Conservation (phyloP, 2,888 invertebrate genomes). For the Halictus quadricinctus region DNA sequence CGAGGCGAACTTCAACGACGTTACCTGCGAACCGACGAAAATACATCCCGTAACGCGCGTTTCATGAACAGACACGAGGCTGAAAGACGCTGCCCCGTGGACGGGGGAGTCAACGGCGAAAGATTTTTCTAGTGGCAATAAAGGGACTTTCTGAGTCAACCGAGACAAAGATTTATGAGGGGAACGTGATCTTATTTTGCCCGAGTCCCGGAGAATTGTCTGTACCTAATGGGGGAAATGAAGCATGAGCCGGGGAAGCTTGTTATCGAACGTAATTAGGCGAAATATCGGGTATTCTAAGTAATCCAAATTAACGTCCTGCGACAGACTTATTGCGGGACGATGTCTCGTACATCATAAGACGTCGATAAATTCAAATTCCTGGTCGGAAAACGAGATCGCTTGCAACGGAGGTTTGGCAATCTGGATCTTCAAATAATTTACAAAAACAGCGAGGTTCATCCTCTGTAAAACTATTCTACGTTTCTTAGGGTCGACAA, state of each 20-base stretch:
- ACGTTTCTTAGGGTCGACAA: no score
- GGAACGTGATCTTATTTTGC: slow-evolving; percentile 62
- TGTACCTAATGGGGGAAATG: slow-evolving; percentile 51
- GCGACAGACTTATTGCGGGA: background rate
- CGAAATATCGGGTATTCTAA: slow-evolving; percentile 40
- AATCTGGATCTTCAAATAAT: background rate
- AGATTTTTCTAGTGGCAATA: slow-evolving; percentile 55
- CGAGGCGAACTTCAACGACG: background rate
- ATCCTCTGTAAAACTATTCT: no score
- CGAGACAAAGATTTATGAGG: slow-evolving; percentile 68
- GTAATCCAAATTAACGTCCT: slow-evolving; percentile 41
- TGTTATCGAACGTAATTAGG: slow-evolving; percentile 47
- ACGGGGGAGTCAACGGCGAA: slow-evolving; percentile 42
- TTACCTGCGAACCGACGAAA: slow-evolving; percentile 9
- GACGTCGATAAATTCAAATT: background rate
- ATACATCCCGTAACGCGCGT: slow-evolving; percentile 25
- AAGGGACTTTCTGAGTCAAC: slow-evolving; percentile 49
- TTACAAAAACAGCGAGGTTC: background rate
- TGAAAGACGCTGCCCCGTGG: background rate
- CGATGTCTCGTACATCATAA: background rate
- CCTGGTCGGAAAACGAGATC: background rate
- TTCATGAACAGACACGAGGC: slow-evolving; percentile 42
- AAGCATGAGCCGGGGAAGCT: slow-evolving; percentile 42
- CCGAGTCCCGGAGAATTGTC: slow-evolving; percentile 55
- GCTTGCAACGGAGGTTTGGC: background rate